phyloP scores from a whole-genome alignment of 2,113 vertebrate genomes.

The Daubentonia madagascariensis region DNA sequence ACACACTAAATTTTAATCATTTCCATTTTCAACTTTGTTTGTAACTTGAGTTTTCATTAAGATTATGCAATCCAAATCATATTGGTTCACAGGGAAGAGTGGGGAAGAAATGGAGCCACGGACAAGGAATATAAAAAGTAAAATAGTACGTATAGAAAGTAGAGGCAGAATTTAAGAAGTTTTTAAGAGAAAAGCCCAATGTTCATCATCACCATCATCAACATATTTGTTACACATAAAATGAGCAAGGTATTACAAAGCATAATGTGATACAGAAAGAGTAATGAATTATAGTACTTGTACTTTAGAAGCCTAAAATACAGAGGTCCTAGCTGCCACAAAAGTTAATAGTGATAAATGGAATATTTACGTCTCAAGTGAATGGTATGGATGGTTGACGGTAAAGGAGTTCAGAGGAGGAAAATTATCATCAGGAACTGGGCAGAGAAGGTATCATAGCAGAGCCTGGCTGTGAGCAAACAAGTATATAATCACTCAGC shows the following conservation, averaged over 20 bases:
- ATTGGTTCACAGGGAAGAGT: not conserved
- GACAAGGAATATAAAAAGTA: not conserved
- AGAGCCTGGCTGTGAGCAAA: not conserved
- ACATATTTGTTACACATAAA: not conserved
- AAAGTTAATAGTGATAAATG: not conserved
- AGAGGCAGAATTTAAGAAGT: not conserved
- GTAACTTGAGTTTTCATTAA: slow-evolving; percentile 9
- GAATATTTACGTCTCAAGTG: not conserved
- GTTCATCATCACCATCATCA: not conserved
- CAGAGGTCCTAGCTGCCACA: not conserved
- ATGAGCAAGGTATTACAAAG: not conserved
- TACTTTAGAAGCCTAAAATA: not conserved
- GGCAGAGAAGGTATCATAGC: not conserved
- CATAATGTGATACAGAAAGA: not conserved
- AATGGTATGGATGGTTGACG: not conserved
- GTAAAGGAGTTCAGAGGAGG: not conserved
- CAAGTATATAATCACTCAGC: not conserved
- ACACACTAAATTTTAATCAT: slow-evolving; percentile 29
- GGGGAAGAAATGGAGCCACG: not conserved
- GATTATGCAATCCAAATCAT: not conserved
- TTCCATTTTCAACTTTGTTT: slow-evolving; percentile 14
- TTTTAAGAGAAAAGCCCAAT: not conserved
- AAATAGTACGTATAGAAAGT: not conserved
- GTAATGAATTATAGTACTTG: not conserved
- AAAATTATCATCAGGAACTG: not conserved